A percentile compares a stretch with the other conserved stretches of the same genome.
Evolutionary conservation across 1,140 invertebrate genomes (phyloP).

Genomic region (Pissodes strobi): DNA sequence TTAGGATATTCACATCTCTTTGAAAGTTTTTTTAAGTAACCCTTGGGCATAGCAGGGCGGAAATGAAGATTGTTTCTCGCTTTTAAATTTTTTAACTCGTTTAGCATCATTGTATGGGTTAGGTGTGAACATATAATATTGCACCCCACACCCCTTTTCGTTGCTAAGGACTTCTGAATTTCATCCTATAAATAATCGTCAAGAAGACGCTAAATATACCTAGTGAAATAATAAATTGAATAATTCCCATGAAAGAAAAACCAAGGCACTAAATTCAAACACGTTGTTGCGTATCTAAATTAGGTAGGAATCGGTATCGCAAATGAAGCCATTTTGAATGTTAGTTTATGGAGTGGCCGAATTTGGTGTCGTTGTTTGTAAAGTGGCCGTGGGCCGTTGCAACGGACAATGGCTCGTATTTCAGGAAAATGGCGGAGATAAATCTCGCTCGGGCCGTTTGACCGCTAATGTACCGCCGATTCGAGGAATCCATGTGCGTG

Average conservation of each 20-base stretch:
- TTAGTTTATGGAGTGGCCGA: constrained; percentile 55
- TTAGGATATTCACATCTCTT: too few relatives aligned
- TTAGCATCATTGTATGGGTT: too few relatives aligned
- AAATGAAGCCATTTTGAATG: constrained; percentile 56
- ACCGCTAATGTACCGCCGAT: constrained; percentile 48
- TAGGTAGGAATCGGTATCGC: constrained; percentile 46
- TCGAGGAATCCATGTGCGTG: constrained; percentile 41
- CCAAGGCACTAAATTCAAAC: constrained; percentile 11
- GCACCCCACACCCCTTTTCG: too few relatives aligned
- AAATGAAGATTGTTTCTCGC: too few relatives aligned
- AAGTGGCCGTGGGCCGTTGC: constrained; percentile 51
- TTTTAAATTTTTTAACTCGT: too few relatives aligned
- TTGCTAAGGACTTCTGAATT: too few relatives aligned
- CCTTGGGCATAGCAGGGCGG: too few relatives aligned
- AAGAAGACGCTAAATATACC: too few relatives aligned
- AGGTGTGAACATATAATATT: too few relatives aligned
- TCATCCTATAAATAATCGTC: too few relatives aligned
- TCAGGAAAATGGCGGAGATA: constrained; percentile 51
- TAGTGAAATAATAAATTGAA: constrained; percentile 6
- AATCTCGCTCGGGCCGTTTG: constrained; percentile 47
- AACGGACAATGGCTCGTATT: constrained; percentile 53
- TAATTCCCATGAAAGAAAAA: constrained; percentile 10
- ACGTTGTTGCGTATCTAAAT: constrained; percentile 44
- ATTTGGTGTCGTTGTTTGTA: constrained; percentile 55
- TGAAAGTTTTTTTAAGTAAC: too few relatives aligned